Percentiles rank a stretch among this genome's conserved stretches.
Conservation (phyloP, 2,797 vertebrate genomes). For the Dicrostonyx torquatus region DNA sequence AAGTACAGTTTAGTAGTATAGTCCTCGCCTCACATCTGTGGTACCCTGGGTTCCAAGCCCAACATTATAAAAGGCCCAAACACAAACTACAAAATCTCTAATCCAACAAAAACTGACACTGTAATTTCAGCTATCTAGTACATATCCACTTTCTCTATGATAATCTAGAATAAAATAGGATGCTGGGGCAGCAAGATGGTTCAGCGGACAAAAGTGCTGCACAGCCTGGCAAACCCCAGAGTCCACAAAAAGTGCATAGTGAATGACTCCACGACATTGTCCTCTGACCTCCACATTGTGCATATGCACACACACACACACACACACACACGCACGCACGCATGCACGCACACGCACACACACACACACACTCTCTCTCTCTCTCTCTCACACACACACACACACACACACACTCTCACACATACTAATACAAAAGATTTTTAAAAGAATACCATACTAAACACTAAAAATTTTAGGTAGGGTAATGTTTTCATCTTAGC, state of each 20-base stretch:
- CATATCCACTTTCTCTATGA: slow-evolving; percentile 4
- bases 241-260: background rate
- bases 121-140: slow-evolving; percentile 5
- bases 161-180: slow-evolving; percentile 22
- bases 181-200: background rate
- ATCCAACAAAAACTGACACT: background rate
- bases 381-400: no score
- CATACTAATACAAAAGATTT: background rate
- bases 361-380: background rate
- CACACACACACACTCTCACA: background rate
- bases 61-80: background rate
- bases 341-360: background rate
- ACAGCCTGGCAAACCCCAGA: background rate
- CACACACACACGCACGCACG: no score
- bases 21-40: background rate
- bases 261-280: background rate
- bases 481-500: background rate
- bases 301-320: no score
- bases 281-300: background rate
- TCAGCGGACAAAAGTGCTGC: background rate
- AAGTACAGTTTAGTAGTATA: background rate
- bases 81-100: background rate
- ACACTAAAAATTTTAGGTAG: background rate
- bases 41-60: background rate
- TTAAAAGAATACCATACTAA: background rate